Conservation (phyloP, 2,797 vertebrate species). For the Pantherophis alleghaniensis region DNA sequence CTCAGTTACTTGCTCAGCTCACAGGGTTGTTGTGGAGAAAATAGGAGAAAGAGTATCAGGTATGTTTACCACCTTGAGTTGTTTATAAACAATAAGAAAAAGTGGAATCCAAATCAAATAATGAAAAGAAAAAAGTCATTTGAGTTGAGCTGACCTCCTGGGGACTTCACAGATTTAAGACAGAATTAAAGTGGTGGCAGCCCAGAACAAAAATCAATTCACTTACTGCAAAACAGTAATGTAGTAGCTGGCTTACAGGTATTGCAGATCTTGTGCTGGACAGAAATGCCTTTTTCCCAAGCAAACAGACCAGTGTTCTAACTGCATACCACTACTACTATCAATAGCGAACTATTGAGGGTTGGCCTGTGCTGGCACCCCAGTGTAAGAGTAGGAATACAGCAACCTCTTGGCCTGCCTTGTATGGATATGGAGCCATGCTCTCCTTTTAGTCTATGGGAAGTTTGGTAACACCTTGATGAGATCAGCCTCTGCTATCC, state of each 20-base stretch:
- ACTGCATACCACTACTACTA: background rate
- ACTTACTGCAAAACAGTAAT: background rate
- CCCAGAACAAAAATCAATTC: background rate
- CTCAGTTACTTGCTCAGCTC: background rate
- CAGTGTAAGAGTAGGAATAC: background rate
- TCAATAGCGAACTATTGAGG: background rate
- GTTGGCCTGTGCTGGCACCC: background rate
- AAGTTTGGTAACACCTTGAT: background rate
- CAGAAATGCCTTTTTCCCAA: background rate
- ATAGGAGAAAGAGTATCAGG: background rate
- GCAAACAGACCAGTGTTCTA: background rate
- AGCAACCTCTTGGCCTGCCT: background rate
- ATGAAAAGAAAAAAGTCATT: background rate
- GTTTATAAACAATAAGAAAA: background rate
- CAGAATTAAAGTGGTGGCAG: background rate
- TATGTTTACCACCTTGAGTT: background rate
- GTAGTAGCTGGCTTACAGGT: background rate
- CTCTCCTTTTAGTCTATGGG: background rate
- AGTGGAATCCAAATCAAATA: background rate
- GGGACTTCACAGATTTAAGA: background rate
- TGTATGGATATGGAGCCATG: background rate
- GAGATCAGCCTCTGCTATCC: background rate
- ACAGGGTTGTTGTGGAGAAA: background rate
- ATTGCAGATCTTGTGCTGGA: background rate
- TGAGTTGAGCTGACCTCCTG: background rate